Evolutionary conservation across 1,140 invertebrate genomes (phyloP).

Genomic region (Alviniconcha marisindica): DNA sequence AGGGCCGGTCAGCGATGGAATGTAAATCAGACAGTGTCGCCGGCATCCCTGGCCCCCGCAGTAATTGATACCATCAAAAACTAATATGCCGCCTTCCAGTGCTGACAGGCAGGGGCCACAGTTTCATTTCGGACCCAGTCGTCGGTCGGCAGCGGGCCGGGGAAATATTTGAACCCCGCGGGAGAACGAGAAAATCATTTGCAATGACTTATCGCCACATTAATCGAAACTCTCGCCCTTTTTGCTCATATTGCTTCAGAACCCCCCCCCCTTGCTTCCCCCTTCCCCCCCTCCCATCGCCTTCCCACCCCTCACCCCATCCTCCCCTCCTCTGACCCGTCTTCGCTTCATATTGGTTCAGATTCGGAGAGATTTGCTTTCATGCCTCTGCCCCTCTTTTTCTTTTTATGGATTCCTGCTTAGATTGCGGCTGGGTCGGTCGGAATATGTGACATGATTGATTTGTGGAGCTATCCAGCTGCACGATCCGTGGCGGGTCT

Average conservation of each 20-base stretch:
- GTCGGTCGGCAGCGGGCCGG: background rate
- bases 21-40: conserved; percentile 41
- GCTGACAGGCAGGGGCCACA: background rate
- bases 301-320: background rate
- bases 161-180: conserved; percentile 16
- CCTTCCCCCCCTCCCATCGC: background rate
- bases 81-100: conserved; percentile 36
- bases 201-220: conserved; percentile 35
- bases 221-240: conserved; percentile 18
- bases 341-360: conserved; percentile 26
- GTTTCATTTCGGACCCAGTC: conserved; percentile 37
- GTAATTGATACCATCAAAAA: conserved; percentile 50
- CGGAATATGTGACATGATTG: conserved; percentile 11
- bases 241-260: conserved; percentile 18
- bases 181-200: conserved; percentile 29
- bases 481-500: background rate
- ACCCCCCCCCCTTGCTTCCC: background rate
- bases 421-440: conserved; percentile 4
- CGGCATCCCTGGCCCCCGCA: background rate
- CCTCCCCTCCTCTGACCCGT: background rate
- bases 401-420: conserved; percentile 19
- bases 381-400: background rate
- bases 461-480: background rate
- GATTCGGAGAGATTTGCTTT: conserved; percentile 3
- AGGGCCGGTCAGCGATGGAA: conserved; percentile 35